Evolutionary conservation across 1,140 invertebrate genomes (phyloP).

Genomic region (Aphelinus certus): DNA sequence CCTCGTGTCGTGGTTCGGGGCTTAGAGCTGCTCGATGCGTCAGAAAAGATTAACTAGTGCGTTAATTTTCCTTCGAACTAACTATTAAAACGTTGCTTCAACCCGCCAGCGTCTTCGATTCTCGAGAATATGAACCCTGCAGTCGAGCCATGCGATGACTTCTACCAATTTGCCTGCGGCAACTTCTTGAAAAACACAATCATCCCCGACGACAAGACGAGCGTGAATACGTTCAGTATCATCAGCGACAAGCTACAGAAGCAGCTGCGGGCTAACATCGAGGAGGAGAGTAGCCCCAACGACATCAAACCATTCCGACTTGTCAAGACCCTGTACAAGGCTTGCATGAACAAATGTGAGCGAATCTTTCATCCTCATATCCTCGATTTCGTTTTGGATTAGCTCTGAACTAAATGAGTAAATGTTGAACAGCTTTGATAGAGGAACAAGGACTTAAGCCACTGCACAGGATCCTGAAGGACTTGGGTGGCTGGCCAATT

Average conservation of each 20-base stretch:
- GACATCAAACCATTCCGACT: constrained; percentile 79
- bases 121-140: constrained; percentile 66
- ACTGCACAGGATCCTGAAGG: constrained; percentile 74
- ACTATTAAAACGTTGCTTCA: too few species aligned
- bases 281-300: constrained; percentile 70
- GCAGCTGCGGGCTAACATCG: constrained; percentile 78
- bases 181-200: constrained; percentile 60
- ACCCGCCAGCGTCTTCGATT: constrained; percentile 62
- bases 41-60: too few species aligned
- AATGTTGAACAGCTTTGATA: constrained; percentile 69
- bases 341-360: constrained; percentile 88
- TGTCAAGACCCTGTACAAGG: constrained; percentile 79
- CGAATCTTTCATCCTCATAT: too few species aligned
- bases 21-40: too few species aligned
- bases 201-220: constrained; percentile 80
- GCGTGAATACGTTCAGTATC: constrained; percentile 81
- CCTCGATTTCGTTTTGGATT: too few species aligned
- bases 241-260: constrained; percentile 82
- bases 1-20: too few species aligned
- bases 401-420: too few species aligned
- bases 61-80: too few species aligned
- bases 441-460: constrained; percentile 78
- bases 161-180: constrained; percentile 79
- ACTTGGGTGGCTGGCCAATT: constrained; percentile 92
- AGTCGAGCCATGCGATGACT: constrained; percentile 81